phyloP scores from a whole-genome alignment of 2,113 vertebrate species.

The Elaphurus davidianus region DNA sequence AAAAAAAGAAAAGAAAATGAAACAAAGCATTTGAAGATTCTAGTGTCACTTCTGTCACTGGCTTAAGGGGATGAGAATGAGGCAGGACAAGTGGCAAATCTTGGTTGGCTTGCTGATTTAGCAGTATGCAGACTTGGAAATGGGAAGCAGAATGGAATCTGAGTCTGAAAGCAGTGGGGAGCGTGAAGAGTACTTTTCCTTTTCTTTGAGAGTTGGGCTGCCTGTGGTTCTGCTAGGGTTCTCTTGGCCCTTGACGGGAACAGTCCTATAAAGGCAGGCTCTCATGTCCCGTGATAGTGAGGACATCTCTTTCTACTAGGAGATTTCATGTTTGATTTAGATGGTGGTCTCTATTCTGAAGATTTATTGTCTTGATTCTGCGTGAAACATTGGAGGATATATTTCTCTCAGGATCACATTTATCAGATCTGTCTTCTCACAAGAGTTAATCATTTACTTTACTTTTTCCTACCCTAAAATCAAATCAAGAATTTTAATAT shows the following conservation, averaged over 20 bases:
- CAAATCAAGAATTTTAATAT: background rate
- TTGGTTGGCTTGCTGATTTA: background rate
- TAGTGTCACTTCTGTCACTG: background rate
- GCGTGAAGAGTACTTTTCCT: background rate
- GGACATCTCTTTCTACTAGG: background rate
- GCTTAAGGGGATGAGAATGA: background rate
- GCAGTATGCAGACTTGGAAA: background rate
- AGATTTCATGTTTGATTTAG: background rate
- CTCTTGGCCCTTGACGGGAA: background rate
- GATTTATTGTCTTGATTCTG: background rate
- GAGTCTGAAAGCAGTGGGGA: background rate
- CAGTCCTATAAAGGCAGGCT: background rate
- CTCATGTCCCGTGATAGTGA: background rate
- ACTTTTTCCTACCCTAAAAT: background rate
- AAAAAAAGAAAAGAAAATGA: background rate
- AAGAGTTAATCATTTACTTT: background rate
- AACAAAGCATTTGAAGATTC: background rate
- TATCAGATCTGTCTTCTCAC: background rate
- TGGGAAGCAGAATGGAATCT: background rate
- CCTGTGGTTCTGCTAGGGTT: background rate
- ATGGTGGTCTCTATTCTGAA: background rate
- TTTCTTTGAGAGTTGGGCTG: background rate
- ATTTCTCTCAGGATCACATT: background rate
- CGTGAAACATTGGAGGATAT: background rate
- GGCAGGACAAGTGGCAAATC: background rate